Evolutionary conservation across 2,113 vertebrate genomes (phyloP).

Genomic region (Ceyx cyanopectus): DNA sequence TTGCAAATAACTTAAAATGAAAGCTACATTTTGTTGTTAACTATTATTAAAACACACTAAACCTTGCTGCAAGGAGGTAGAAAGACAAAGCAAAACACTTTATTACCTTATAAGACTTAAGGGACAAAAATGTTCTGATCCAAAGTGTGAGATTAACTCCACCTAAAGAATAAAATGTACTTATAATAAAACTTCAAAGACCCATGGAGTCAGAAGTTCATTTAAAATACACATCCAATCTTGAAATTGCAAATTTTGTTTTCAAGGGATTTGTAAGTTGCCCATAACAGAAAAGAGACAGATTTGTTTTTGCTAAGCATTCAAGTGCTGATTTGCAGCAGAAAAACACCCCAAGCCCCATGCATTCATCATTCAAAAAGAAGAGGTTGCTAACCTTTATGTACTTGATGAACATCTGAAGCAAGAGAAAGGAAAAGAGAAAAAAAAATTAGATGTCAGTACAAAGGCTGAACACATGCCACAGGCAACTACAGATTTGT

Average conservation of each 20-base stretch:
- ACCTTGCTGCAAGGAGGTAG: background rate
- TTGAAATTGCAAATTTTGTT: background rate
- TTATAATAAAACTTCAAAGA: conserved; percentile 28
- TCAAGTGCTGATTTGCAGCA: conserved; percentile 52
- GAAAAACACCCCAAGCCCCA: conserved; percentile 73
- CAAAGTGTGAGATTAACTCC: conserved; percentile 96
- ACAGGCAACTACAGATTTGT: conserved; percentile 78
- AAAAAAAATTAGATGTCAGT: conserved; percentile 82
- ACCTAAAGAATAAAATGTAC: conserved; percentile 81
- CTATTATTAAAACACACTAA: background rate
- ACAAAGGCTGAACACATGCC: conserved; percentile 85
- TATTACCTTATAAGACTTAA: conserved; percentile 96
- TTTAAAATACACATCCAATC: background rate
- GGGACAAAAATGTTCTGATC: conserved; percentile 98
- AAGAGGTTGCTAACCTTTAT: conserved; percentile 98
- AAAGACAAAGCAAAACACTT: background rate
- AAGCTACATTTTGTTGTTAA: background rate
- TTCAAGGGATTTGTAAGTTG: conserved; percentile 39
- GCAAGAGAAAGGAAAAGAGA: conserved; percentile 85
- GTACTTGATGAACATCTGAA: conserved; percentile 99
- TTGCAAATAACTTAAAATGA: background rate
- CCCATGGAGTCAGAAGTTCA: background rate
- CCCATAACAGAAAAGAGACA: conserved; percentile 44
- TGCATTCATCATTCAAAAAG: conserved; percentile 77
- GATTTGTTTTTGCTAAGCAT: conserved; percentile 78